phyloP scores from a whole-genome alignment of 2,888 invertebrate species.

The Empis stercorea region DNA sequence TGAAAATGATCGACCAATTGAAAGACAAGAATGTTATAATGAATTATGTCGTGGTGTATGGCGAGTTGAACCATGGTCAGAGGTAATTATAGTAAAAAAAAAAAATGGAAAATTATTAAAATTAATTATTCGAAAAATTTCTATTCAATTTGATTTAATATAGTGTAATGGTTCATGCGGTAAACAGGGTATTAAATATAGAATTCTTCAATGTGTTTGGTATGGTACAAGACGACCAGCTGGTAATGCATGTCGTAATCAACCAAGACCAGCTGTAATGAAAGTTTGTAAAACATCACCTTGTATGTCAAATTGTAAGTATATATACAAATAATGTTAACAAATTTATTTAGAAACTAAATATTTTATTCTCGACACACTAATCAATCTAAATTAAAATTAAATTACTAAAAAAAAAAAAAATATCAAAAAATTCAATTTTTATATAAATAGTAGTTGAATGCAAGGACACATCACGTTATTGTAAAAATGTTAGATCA shows the following conservation, averaged over 20 bases:
- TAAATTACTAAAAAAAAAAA: too few relatives aligned
- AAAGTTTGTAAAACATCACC: constrained; percentile 60
- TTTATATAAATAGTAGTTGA: constrained; percentile 43
- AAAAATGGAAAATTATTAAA: too few relatives aligned
- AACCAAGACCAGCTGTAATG: constrained; percentile 62
- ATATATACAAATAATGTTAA: background rate
- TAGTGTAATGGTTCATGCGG: constrained; percentile 82
- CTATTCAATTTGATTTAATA: constrained; percentile 9
- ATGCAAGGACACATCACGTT: constrained; percentile 69
- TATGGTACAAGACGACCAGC: constrained; percentile 69
- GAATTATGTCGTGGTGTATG: constrained; percentile 79
- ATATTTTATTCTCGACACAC: too few relatives aligned
- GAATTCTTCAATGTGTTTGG: constrained; percentile 90
- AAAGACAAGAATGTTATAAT: constrained; percentile 67
- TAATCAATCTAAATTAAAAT: too few relatives aligned
- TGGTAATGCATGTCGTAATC: constrained; percentile 69
- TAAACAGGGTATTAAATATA: constrained; percentile 69
- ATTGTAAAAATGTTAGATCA: constrained; percentile 74
- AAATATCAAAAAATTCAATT: too few relatives aligned
- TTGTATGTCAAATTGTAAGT: constrained; percentile 46
- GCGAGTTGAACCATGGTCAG: constrained; percentile 86
- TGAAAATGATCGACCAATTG: constrained; percentile 56
- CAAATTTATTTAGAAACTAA: too few relatives aligned
- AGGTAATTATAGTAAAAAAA: too few relatives aligned
- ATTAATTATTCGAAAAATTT: too few relatives aligned